Base-by-base conservation (phyloP, 2,888 invertebrate species). In the Pyrrhosoma nymphula region DNA sequence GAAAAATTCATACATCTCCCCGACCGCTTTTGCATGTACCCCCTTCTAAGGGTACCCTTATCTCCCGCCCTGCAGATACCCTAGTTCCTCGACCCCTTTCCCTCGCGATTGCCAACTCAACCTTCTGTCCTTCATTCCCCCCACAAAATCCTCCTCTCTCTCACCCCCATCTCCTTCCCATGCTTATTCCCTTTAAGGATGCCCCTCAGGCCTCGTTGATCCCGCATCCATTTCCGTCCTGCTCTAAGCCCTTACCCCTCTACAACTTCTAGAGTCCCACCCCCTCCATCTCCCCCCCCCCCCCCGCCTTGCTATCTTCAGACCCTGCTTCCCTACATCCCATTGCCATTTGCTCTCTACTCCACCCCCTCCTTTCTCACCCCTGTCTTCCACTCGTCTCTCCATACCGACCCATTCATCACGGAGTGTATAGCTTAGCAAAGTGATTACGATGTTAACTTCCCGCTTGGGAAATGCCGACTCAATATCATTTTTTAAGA, bases 171-270 rank as follows among this genome's bases (percentile, higher is more conserved):
- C 47, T 20, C 30, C 35, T 30, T 69, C n/a, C n/a, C n/a, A n/a
- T 23, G 1, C 30, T 35, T 35, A 16, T 35, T 35, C 82, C 82
- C 82, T 35, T 35, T 35, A 35, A 82, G 35, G 82, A 16, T 35
- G 30, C 82, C 82, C 35, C 82, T 82, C 35, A 35, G 69, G 69
- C n/a, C 69, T 6, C 26, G 69, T 69, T 69, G 69, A 69, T 69
- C 23, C 69, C 69, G n/a, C 69, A 69, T 69, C 69, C 69, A 69
- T 69, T 69, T 69, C 69, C n/a, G 69, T 69, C 69, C 69, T 69
- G 8, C 69, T 26, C 69, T 69, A 6, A 26, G 6, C 26, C 6
- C 69, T 69, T 12, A 10, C n/a, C 23, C 20, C 18, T 90, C 16
- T 35, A 14, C 35, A 16, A 2, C 26, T 16, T 30, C 56, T 39